A percentile compares a stretch with the other conserved stretches of the same genome.
Evolutionary conservation across 2,888 invertebrate genomes (phyloP).

Genomic region (Amblyjoppa proteus): DNA sequence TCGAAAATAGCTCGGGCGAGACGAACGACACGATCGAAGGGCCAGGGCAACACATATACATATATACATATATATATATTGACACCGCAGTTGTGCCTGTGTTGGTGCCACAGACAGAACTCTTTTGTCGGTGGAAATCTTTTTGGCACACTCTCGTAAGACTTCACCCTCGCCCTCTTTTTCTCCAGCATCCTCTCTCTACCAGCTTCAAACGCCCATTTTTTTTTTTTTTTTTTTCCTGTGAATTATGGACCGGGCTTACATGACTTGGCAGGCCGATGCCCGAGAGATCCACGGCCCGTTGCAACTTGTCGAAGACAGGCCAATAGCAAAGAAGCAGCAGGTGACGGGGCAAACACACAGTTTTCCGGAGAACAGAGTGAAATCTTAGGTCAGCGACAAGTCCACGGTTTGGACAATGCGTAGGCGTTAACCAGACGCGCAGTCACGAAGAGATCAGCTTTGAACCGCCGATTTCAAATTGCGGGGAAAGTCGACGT

Average conservation of each 20-base stretch:
- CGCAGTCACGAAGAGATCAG: neutral
- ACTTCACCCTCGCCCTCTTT: neutral
- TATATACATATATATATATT: neutral
- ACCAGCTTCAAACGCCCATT: slow-evolving; percentile 23
- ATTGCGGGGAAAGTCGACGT: neutral
- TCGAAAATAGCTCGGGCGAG: slow-evolving; percentile 38
- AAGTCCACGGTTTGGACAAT: neutral
- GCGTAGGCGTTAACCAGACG: neutral
- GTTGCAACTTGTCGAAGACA: slow-evolving; percentile 20
- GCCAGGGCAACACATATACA: neutral
- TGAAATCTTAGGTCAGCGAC: neutral
- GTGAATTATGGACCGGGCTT: slow-evolving; percentile 31
- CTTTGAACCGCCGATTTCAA: neutral
- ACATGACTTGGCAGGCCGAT: neutral
- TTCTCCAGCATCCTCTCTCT: slow-evolving; percentile 23
- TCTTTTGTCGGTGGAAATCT: slow-evolving; percentile 39
- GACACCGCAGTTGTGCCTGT: slow-evolving; percentile 17
- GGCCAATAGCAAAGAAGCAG: slow-evolving; percentile 8
- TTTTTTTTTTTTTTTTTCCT: slow-evolving; percentile 6
- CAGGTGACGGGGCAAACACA: slow-evolving; percentile 20
- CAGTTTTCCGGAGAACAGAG: slow-evolving; percentile 2
- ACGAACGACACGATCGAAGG: slow-evolving; percentile 43
- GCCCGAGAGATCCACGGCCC: slow-evolving; percentile 21
- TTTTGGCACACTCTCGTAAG: slow-evolving; percentile 46
- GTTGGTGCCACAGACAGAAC: neutral